Evolutionary conservation across 2,888 invertebrate genomes (phyloP).

Genomic region (Patella caerulea): DNA sequence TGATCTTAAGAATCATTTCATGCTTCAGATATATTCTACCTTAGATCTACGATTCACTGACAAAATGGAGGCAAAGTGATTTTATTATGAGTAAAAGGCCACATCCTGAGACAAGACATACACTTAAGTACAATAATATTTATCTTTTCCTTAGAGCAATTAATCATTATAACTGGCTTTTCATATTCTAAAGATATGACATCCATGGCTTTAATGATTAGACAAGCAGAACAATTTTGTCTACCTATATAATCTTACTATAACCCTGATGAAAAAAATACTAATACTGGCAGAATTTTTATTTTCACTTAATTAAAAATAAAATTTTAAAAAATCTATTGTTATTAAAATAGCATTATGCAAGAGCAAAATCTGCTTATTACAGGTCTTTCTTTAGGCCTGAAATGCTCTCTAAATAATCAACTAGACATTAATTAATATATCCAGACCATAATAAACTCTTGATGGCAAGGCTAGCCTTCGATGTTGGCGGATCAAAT

Average conservation of each 20-base stretch:
- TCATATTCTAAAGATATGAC: background rate
- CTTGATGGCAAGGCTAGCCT: too few relatives aligned
- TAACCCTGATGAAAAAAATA: too few relatives aligned
- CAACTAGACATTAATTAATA: too few relatives aligned
- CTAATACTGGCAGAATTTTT: too few relatives aligned
- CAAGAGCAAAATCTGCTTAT: too few relatives aligned
- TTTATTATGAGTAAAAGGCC: background rate
- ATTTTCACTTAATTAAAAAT: too few relatives aligned
- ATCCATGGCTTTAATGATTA: background rate
- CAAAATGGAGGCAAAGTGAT: background rate
- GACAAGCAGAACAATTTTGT: constrained; percentile 7
- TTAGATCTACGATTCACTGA: background rate
- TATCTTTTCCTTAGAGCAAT: constrained; percentile 1
- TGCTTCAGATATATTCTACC: background rate
- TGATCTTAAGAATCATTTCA: constrained; percentile 1
- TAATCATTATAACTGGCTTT: constrained; percentile 8
- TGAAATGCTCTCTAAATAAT: too few relatives aligned
- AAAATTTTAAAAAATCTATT: too few relatives aligned
- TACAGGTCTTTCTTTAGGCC: too few relatives aligned
- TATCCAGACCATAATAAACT: too few relatives aligned
- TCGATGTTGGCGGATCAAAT: too few relatives aligned
- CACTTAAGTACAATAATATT: constrained; percentile 9
- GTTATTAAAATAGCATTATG: too few relatives aligned
- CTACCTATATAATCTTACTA: background rate
- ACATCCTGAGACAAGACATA: constrained; percentile 5